phyloP scores from a whole-genome alignment of 2,113 vertebrate species.

The Centropristis striata region DNA sequence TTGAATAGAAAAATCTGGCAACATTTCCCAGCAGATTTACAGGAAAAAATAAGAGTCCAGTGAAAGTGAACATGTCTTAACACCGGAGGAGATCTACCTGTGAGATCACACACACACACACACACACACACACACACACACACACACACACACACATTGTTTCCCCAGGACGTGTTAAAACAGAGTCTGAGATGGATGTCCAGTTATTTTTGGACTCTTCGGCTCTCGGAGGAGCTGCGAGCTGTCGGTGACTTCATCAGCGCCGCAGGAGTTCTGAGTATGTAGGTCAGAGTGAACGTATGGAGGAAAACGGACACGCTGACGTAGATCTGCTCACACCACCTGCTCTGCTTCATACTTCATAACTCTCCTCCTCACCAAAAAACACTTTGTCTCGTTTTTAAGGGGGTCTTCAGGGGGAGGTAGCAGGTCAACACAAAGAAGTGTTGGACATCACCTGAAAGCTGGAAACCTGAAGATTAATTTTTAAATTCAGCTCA shows the following conservation, averaged over 20 bases:
- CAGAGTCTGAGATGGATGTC: conserved; percentile 35
- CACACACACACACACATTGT: background rate
- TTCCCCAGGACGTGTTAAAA: conserved; percentile 7
- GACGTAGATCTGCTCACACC: conserved; percentile 8
- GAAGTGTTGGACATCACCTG: too few relatives aligned
- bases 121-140: too few relatives aligned
- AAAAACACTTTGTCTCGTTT: too few relatives aligned
- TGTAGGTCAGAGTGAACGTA: conserved; percentile 23
- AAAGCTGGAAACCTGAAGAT: too few relatives aligned
- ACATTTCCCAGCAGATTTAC: background rate
- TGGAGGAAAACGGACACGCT: conserved; percentile 6
- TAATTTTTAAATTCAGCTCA: too few relatives aligned
- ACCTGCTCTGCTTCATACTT: background rate
- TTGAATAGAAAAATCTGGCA: too few relatives aligned
- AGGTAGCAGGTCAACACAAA: too few relatives aligned
- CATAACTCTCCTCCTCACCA: too few relatives aligned
- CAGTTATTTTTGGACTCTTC: conserved; percentile 41
- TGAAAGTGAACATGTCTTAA: background rate
- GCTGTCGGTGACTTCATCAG: background rate
- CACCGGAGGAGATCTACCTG: conserved; percentile 2
- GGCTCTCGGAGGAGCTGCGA: conserved; percentile 25
- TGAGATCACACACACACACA: background rate
- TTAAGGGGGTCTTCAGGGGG: too few relatives aligned
- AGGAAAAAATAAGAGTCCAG: background rate
- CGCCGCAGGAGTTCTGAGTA: background rate